Evolutionary conservation across 2,888 invertebrate genomes (phyloP).

Genomic region (Apodemia mormo): DNA sequence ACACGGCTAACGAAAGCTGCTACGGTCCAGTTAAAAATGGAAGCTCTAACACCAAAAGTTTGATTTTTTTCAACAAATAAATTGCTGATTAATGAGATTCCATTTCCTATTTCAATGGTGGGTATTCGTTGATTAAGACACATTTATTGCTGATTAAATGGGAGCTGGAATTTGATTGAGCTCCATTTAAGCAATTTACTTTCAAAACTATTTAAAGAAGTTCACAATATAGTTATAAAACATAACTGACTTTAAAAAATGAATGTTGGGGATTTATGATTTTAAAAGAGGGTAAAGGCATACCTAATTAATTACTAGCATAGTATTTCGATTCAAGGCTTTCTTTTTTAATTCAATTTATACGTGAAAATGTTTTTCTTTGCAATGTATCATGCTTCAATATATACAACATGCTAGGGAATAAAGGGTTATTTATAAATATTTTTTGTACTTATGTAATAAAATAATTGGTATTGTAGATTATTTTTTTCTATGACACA

Average conservation of each 20-base stretch:
- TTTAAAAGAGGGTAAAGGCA: not conserved
- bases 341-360: conserved; percentile 6
- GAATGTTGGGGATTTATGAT: not conserved
- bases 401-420: not conserved
- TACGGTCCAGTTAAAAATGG: too few species aligned
- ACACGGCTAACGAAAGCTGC: too few species aligned
- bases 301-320: not conserved
- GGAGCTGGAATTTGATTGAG: too few species aligned
- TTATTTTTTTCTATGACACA: not conserved
- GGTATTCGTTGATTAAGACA: too few species aligned
- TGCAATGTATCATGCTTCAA: not conserved
- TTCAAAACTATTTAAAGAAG: not conserved
- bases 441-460: not conserved
- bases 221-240: too few species aligned
- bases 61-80: too few species aligned
- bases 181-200: not conserved
- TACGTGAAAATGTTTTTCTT: conserved; percentile 5
- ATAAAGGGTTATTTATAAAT: not conserved
- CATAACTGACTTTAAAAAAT: not conserved
- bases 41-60: too few species aligned
- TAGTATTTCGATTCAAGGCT: not conserved
- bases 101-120: too few species aligned
- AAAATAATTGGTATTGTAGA: not conserved
- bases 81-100: too few species aligned
- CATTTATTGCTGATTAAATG: too few species aligned